These are phyloP conservation scores for Aplysina aerophoba DNA, from an alignment of 37 sponge, comb jelly and placozoan species.

Conservation along the genomic window DNA sequence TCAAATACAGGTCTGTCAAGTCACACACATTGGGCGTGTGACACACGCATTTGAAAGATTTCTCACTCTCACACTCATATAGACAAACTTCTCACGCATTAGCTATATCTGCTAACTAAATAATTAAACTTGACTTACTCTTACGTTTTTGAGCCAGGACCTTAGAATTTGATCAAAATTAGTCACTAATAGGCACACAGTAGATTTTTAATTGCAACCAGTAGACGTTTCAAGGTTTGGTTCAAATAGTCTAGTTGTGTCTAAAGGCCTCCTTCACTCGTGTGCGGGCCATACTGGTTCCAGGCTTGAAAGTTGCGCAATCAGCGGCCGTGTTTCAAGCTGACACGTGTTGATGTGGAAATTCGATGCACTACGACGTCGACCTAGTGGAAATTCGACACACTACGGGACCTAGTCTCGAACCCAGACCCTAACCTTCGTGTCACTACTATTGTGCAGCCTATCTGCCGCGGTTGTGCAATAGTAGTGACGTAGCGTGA, in stretches of 20 bases:
- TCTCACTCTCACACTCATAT: conserved; percentile 33
- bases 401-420: background rate
- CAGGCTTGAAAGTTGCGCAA: conserved; percentile 18
- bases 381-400: background rate
- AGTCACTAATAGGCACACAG: background rate
- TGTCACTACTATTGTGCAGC: too few relatives aligned
- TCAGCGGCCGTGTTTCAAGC: background rate
- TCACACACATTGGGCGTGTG: conserved; percentile 17
- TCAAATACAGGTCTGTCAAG: background rate
- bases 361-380: background rate
- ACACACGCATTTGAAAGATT: conserved; percentile 28
- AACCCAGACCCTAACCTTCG: too few relatives aligned
- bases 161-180: background rate
- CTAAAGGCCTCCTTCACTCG: background rate
- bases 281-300: background rate
- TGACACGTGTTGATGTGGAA: conserved; percentile 19
- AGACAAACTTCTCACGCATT: conserved; percentile 1
- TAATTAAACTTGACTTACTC: too few relatives aligned
- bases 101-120: background rate
- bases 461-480: too few relatives aligned
- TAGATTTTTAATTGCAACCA: background rate
- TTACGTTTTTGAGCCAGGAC: background rate
- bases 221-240: conserved; percentile 5
- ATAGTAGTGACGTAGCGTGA: too few relatives aligned
- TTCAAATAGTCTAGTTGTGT: background rate